Evolutionary conservation across 2,113 vertebrate genomes (phyloP).

Genomic region (Notothenia coriiceps): DNA sequence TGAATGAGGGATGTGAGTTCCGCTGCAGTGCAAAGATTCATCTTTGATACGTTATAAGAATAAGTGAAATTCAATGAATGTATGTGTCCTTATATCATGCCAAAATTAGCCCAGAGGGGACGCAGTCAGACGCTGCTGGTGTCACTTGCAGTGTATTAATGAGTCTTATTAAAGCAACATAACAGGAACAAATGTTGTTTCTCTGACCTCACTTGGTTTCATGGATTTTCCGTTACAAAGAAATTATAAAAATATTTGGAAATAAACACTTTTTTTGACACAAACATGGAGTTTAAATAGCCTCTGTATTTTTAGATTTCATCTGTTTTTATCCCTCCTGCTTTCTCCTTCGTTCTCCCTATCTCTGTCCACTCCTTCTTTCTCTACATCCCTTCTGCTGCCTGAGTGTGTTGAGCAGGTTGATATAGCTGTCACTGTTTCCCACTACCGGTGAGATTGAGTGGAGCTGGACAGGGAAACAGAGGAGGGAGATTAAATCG

Average conservation of each 20-base stretch:
- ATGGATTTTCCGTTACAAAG: constrained; percentile 13
- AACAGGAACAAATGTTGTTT: constrained; percentile 63
- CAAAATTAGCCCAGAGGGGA: constrained; percentile 63
- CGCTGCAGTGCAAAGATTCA: constrained; percentile 20
- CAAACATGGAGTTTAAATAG: neutral
- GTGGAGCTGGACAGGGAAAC: constrained; percentile 58
- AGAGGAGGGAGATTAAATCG: constrained; percentile 76
- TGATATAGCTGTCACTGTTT: constrained; percentile 72
- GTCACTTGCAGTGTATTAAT: constrained; percentile 75
- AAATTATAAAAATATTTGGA: neutral
- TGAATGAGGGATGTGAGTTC: constrained; percentile 25
- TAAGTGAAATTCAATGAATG: constrained; percentile 36
- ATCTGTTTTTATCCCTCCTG: neutral
- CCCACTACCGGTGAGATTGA: constrained; percentile 58
- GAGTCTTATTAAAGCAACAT: constrained; percentile 74
- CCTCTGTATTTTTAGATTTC: neutral
- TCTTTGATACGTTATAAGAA: constrained; percentile 43
- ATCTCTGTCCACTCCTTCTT: neutral
- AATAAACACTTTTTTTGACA: neutral
- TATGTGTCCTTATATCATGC: constrained; percentile 58
- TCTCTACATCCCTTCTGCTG: constrained; percentile 6
- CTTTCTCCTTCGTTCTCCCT: too few species aligned
- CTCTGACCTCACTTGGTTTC: constrained; percentile 47
- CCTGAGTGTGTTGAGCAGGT: constrained; percentile 45
- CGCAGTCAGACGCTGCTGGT: constrained; percentile 59